Evolutionary conservation across 2,797 vertebrate species (phyloP).

Genomic region (Molothrus aeneus): DNA sequence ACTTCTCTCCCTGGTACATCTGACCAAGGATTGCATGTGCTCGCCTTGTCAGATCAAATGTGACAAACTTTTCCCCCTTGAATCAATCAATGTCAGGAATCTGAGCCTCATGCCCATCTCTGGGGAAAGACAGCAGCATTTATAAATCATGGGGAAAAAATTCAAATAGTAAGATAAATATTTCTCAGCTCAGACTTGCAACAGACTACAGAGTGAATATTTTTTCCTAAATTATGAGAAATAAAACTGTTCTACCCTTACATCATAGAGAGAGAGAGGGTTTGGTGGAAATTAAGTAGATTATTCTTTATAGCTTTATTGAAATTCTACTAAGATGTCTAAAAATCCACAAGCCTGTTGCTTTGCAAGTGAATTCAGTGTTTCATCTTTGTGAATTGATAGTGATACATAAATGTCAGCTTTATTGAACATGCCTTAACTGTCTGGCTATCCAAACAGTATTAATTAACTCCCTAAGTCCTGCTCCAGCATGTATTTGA

Average conservation of each 20-base stretch:
- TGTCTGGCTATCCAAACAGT: conserved; percentile 47
- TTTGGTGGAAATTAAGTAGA: conserved; percentile 24
- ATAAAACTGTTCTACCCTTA: background rate
- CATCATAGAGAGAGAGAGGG: background rate
- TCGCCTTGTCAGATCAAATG: background rate
- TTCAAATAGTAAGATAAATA: background rate
- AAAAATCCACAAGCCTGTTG: conserved; percentile 8
- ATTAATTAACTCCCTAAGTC: conserved; percentile 55
- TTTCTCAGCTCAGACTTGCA: background rate
- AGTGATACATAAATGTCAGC: conserved; percentile 53
- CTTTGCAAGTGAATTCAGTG: conserved; percentile 3
- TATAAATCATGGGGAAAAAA: background rate
- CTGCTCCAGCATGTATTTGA: conserved; percentile 19
- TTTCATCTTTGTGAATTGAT: conserved; percentile 41
- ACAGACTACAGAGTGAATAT: background rate
- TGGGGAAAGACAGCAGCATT: background rate
- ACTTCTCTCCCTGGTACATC: background rate
- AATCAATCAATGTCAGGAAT: conserved; percentile 15
- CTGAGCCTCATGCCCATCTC: background rate
- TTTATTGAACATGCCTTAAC: conserved; percentile 30
- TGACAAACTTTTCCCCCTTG: background rate
- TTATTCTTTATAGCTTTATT: conserved; percentile 28
- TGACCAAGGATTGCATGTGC: background rate
- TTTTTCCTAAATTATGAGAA: background rate
- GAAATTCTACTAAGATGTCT: conserved; percentile 16